Conservation (phyloP, 37 sponge, comb jelly and placozoan genomes). For the Theonella swinhoei region DNA sequence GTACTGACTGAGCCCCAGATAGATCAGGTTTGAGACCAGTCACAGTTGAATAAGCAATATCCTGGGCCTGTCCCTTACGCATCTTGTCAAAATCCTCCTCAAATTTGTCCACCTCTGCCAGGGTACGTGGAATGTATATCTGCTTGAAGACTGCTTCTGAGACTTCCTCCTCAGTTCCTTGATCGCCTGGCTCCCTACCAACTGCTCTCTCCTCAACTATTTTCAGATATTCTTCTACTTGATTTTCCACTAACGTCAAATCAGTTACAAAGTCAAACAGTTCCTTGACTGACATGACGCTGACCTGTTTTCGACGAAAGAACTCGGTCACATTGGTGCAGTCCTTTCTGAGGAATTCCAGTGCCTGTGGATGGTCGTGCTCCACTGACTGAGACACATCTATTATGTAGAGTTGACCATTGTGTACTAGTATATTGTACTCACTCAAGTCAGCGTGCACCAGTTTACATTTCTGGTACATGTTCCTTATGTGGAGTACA, state of each 20-base stretch:
- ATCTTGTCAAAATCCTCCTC: slow-evolving; percentile 75
- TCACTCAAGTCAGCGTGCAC: slow-evolving; percentile 99
- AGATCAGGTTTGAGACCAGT: slow-evolving; percentile 87
- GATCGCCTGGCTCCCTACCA: neutral
- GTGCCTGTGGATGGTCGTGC: slow-evolving; percentile 97
- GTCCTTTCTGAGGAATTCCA: slow-evolving; percentile 96
- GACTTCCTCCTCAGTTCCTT: slow-evolving; percentile 40
- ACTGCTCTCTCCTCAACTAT: slow-evolving; percentile 60
- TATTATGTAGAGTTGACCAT: slow-evolving; percentile 85
- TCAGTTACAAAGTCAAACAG: slow-evolving; percentile 98
- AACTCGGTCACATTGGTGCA: slow-evolving; percentile 95
- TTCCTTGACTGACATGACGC: slow-evolving; percentile 89
- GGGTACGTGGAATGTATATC: slow-evolving; percentile 86
- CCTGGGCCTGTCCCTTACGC: slow-evolving; percentile 38
- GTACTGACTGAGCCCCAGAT: slow-evolving; percentile 58
- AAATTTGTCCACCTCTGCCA: slow-evolving; percentile 86
- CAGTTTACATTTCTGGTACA: slow-evolving; percentile 82
- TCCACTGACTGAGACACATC: slow-evolving; percentile 99
- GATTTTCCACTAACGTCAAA: slow-evolving; percentile 77
- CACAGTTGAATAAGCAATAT: slow-evolving; percentile 73
- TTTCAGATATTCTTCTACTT: slow-evolving; percentile 89
- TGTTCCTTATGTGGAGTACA: slow-evolving; percentile 74
- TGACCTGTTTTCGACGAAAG: slow-evolving; percentile 80
- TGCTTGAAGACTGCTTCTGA: slow-evolving; percentile 91
- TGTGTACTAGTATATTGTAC: slow-evolving; percentile 89